Conservation (phyloP, 2,113 vertebrate species). For the Danio rerio region GRCz12tu NC_133176.1:18489001-18489500, state of each 20-base stretch:
- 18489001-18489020: no score
- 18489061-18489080: no score
- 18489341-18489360: neutral
- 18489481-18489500: constrained; percentile 18
- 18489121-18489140: no score
- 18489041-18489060: no score
- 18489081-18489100: no score
- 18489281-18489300: neutral
- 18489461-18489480: constrained; percentile 31
- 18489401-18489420: neutral
- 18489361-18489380: neutral
- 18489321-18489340: constrained; percentile 20
- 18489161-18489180: neutral
- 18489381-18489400: neutral
- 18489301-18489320: constrained; percentile 6
- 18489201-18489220: neutral
- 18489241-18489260: neutral
- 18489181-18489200: neutral
- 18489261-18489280: constrained; percentile 25
- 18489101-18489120: no score
- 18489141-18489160: neutral
- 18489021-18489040: no score
- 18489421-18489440: neutral
- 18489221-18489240: constrained; percentile 21
- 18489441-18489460: neutral